Conservation (phyloP, 2,113 vertebrate species). For the Pachypanchax playfairii region DNA sequence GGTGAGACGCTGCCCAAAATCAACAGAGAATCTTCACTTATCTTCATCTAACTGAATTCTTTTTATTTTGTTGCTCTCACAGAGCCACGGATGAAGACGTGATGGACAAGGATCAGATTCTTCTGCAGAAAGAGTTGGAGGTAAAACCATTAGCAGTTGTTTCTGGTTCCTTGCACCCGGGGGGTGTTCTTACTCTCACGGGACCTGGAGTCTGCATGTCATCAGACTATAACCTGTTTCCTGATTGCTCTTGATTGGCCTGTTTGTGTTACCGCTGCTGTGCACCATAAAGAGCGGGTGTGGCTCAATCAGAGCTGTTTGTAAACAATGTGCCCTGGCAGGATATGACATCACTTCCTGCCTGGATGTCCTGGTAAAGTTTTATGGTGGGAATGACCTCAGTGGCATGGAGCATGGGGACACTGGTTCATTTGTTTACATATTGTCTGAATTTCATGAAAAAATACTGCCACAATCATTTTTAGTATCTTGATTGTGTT, state of each 20-base stretch:
- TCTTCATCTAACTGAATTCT: background rate
- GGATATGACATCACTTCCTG: constrained; percentile 73
- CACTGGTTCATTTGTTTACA: constrained; percentile 20
- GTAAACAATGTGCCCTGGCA: constrained; percentile 66
- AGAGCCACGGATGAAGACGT: constrained; percentile 90
- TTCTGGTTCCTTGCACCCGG: no score
- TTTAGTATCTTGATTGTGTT: background rate
- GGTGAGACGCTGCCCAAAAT: constrained; percentile 66
- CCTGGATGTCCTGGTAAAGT: constrained; percentile 47
- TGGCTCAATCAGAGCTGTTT: constrained; percentile 54
- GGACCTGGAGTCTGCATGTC: constrained; percentile 8
- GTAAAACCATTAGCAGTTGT: no score
- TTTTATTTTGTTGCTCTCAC: constrained; percentile 15
- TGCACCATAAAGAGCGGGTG: constrained; percentile 13
- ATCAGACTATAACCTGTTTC: constrained; percentile 34
- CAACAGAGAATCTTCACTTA: background rate
- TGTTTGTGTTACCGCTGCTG: constrained; percentile 36
- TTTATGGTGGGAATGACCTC: constrained; percentile 68
- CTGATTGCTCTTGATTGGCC: constrained; percentile 48
- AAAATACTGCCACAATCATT: constrained; percentile 3
- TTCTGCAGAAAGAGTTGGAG: constrained; percentile 93
- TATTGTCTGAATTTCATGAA: constrained; percentile 3
- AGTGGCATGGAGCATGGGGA: constrained; percentile 10
- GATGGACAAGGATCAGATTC: constrained; percentile 92
- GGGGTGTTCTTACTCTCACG: constrained; percentile 40